A percentile compares a stretch with the other conserved stretches of the same genome.
phyloP scores from a whole-genome alignment of 2,797 vertebrate species.

The Buceros bicornis region DNA sequence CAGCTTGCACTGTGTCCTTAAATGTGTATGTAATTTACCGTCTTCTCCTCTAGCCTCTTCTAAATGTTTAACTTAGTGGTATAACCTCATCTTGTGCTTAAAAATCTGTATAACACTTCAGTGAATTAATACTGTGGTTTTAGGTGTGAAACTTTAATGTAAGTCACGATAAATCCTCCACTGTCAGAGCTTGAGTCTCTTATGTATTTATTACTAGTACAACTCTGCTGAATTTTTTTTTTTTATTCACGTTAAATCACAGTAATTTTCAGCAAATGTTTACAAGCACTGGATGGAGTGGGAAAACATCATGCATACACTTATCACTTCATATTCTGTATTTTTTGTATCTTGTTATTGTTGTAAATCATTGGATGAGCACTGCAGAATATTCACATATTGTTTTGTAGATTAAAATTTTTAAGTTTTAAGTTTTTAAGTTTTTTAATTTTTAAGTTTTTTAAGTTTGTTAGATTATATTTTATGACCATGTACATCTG shows the following conservation, averaged over 20 bases:
- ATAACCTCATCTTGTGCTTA: background rate
- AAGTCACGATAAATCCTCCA: background rate
- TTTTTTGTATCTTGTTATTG: background rate
- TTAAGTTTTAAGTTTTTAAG: no score
- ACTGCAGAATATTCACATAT: background rate
- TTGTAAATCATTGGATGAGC: background rate
- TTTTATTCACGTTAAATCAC: background rate
- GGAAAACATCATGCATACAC: background rate
- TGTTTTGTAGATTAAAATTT: background rate
- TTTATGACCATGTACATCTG: background rate
- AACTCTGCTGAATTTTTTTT: background rate
- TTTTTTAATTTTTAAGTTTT: no score
- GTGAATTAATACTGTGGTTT: background rate
- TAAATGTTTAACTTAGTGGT: background rate
- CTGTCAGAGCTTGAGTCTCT: background rate
- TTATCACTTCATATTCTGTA: background rate
- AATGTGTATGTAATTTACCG: background rate
- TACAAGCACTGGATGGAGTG: background rate
- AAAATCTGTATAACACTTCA: background rate
- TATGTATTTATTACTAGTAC: fast-evolving
- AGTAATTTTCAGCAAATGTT: background rate
- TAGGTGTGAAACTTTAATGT: background rate
- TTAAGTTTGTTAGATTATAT: background rate
- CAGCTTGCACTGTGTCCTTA: background rate
- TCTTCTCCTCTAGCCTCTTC: background rate